Percentiles rank a stretch among this genome's conserved stretches.
Conservation (phyloP, 2,888 invertebrate species). For the Nudaria mundana region DNA sequence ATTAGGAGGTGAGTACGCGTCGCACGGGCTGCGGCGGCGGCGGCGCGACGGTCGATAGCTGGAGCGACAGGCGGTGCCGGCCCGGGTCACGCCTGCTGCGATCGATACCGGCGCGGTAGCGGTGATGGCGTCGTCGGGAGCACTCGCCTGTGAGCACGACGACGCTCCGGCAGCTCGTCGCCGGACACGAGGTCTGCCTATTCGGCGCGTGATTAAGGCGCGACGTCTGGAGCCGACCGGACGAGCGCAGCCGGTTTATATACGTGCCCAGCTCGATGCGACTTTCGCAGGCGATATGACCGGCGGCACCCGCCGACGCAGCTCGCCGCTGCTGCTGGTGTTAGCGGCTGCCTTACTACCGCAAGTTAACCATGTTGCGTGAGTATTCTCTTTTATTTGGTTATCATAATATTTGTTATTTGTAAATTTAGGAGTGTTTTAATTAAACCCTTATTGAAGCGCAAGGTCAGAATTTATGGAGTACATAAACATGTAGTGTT, state of each 20-base stretch:
- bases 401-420: too few species aligned
- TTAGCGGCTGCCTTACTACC: conserved; percentile 81
- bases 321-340: conserved; percentile 82
- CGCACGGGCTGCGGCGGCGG: conserved; percentile 55
- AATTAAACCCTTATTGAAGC: too few species aligned
- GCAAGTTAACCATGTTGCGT: conserved; percentile 83
- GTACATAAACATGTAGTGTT: too few species aligned
- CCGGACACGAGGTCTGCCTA: conserved; percentile 50
- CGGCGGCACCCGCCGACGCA: conserved; percentile 81
- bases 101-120: conserved; percentile 68
- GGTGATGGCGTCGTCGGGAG: too few species aligned
- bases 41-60: conserved; percentile 70
- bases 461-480: too few species aligned
- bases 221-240: conserved; percentile 34
- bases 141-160: conserved; percentile 43
- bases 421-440: too few species aligned
- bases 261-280: conserved; percentile 64
- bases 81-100: conserved; percentile 66
- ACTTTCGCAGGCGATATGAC: conserved; percentile 67
- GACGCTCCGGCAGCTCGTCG: conserved; percentile 42
- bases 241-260: conserved; percentile 28
- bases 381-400: conserved; percentile 57
- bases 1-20: conserved; percentile 63
- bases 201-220: conserved; percentile 59
- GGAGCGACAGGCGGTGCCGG: conserved; percentile 69